These are phyloP conservation scores for Drosophila rhopaloa DNA, from an alignment of 1,140 invertebrate genomes.

Conservation along the genomic window DNA sequence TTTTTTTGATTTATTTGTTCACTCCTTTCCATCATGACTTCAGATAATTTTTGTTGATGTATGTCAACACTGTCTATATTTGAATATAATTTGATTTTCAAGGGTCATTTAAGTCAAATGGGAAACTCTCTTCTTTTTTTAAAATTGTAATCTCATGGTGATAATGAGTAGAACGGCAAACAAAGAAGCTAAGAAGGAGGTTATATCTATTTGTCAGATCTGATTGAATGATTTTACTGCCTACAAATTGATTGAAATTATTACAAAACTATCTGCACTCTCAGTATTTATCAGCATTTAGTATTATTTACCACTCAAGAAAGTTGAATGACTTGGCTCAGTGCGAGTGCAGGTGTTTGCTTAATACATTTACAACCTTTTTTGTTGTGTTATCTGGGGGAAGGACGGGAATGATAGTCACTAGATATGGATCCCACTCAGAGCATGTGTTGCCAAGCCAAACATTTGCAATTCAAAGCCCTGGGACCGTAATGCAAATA, in stretches of 20 bases:
- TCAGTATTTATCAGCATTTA: conserved; percentile 29
- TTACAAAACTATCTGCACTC: conserved; percentile 1
- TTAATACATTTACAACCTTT: conserved; percentile 48
- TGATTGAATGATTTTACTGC: conserved; percentile 1
- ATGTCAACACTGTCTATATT: conserved; percentile 31
- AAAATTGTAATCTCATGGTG: conserved; percentile 23
- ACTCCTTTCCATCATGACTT: conserved; percentile 22
- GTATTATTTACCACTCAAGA: conserved; percentile 28
- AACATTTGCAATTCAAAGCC: conserved; percentile 60
- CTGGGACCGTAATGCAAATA: conserved; percentile 41
- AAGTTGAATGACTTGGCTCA: conserved; percentile 46
- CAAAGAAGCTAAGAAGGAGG: not conserved
- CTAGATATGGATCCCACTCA: conserved; percentile 19
- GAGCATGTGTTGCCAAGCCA: conserved; percentile 29
- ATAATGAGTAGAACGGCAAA: not conserved
- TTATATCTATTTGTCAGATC: not conserved
- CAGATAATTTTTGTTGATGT: conserved; percentile 26
- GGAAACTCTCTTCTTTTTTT: not conserved
- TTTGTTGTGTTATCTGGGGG: conserved; percentile 50
- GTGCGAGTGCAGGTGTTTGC: conserved; percentile 32
- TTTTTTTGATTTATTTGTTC: not conserved
- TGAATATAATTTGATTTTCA: conserved; percentile 35
- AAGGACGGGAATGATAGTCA: conserved; percentile 10
- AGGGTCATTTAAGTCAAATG: conserved; percentile 36
- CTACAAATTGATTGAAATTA: conserved; percentile 1